Evolutionary conservation across 2,888 invertebrate species (phyloP).

Genomic region (Coleophora flavipennella): DNA sequence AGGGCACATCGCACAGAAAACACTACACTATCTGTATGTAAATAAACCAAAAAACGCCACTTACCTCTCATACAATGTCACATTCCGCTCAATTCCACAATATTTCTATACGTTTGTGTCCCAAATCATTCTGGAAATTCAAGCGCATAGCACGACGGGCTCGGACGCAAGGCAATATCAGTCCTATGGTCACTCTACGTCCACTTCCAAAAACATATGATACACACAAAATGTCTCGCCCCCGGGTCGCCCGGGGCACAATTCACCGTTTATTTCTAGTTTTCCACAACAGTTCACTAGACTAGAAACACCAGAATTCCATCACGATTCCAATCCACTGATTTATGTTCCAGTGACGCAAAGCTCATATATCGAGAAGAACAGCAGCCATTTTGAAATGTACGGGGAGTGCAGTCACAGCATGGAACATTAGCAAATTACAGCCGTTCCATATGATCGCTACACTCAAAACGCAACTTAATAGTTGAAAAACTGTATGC

Average conservation of each 20-base stretch:
- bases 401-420: constrained; percentile 72
- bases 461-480: constrained; percentile 35
- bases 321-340: constrained; percentile 57
- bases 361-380: constrained; percentile 74
- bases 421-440: constrained; percentile 70
- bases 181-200: constrained; percentile 61
- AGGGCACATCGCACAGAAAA: constrained; percentile 39
- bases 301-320: constrained; percentile 51
- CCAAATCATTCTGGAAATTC: constrained; percentile 65
- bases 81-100: constrained; percentile 70
- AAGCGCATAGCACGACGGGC: constrained; percentile 65
- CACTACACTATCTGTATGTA: constrained; percentile 32
- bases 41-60: constrained; percentile 56
- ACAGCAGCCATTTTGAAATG: constrained; percentile 76
- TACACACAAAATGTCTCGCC: constrained; percentile 58
- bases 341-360: constrained; percentile 74
- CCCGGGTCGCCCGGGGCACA: constrained; percentile 41
- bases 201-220: constrained; percentile 71
- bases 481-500: constrained; percentile 51
- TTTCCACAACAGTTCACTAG: constrained; percentile 54
- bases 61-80: constrained; percentile 72
- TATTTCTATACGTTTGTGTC: constrained; percentile 59
- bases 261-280: constrained; percentile 43
- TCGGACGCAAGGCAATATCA: constrained; percentile 68
- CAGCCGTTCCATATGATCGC: constrained; percentile 41